Evolutionary conservation across 2,797 vertebrate species (phyloP).

Genomic region (Chrysocyon brachyurus): DNA sequence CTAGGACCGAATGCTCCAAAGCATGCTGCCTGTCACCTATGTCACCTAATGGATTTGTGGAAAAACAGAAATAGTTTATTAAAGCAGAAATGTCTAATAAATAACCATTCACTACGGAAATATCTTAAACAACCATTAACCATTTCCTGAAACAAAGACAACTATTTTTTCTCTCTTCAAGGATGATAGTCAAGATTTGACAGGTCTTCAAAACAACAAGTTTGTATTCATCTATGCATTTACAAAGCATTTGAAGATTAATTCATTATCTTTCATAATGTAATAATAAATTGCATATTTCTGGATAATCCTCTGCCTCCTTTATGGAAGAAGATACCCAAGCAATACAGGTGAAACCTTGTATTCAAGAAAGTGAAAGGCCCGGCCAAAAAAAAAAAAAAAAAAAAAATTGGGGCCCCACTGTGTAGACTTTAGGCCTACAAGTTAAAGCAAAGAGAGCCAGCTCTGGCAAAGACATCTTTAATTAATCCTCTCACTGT

Average conservation of each 20-base stretch:
- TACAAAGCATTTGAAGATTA: slow-evolving; percentile 62
- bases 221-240: slow-evolving; percentile 58
- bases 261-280: slow-evolving; percentile 54
- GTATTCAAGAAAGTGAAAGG: neutral
- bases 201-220: slow-evolving; percentile 35
- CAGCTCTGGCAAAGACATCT: neutral
- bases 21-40: slow-evolving; percentile 19
- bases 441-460: neutral
- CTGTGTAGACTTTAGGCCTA: neutral
- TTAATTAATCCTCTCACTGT: slow-evolving; percentile 45
- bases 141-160: slow-evolving; percentile 45
- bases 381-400: neutral
- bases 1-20: slow-evolving; percentile 43
- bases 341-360: neutral
- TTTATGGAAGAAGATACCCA: slow-evolving; percentile 33
- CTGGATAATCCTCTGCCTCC: slow-evolving; percentile 7
- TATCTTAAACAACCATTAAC: slow-evolving; percentile 51
- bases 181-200: slow-evolving; percentile 54
- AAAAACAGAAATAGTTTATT: slow-evolving; percentile 61
- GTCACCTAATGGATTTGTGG: slow-evolving; percentile 54
- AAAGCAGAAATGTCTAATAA: slow-evolving; percentile 67
- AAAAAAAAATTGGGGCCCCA: neutral
- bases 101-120: slow-evolving; percentile 62
- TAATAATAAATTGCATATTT: slow-evolving; percentile 47
- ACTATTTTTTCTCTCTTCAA: slow-evolving; percentile 45